Base-by-base conservation (phyloP, 1,140 invertebrate genomes). In the Drosophila chauvacae region DNA sequence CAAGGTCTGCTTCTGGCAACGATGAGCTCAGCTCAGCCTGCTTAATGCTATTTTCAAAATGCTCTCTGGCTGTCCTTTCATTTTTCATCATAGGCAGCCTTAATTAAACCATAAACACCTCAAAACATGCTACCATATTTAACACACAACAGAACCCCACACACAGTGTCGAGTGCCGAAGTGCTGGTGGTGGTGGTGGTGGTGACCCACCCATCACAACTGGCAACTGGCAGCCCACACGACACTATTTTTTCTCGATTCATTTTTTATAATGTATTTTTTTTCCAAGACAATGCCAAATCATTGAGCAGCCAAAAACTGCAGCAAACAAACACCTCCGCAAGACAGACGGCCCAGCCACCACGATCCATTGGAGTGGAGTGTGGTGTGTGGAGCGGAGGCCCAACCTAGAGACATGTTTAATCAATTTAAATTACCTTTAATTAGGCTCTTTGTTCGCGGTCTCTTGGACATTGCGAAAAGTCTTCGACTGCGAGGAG, bases 381-480 rank as follows among this genome's bases (percentile, higher is more conserved):
- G 30, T 30, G 33, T 59, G 37, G 30, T 18, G 30, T 33, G 58
- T 59, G 44, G 60, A 55, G 50, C 37, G 47, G 58, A 42, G 74
- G 84, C 77, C 83, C 68, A 88, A 71, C 77, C 80, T 88, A 87
- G 41, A 73, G 77, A 84, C 77, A 84, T 77, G 68, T 83, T 87
- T 90, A 90, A 88, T 88, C 85, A 90, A 88, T 88, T 88, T 84
- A 90, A 84, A 88, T 88, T 90, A 84, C 85, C 84, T 84, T 88
- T 85, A 88, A 90, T 88, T 88, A 90, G 85, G 77, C 69, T 68
- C 64, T 87, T 88, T 84, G 77, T 88, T 80, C 50, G 66, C 39
- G 30, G 41, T 75, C 53, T 20, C 53, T 14, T 50, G 70, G 45
- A 58, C 66, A 77, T 88, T 83, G 66, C 66, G 75, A 77, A 87